Conservation (phyloP, 2,888 invertebrate genomes). For the Eulithis testata region DNA sequence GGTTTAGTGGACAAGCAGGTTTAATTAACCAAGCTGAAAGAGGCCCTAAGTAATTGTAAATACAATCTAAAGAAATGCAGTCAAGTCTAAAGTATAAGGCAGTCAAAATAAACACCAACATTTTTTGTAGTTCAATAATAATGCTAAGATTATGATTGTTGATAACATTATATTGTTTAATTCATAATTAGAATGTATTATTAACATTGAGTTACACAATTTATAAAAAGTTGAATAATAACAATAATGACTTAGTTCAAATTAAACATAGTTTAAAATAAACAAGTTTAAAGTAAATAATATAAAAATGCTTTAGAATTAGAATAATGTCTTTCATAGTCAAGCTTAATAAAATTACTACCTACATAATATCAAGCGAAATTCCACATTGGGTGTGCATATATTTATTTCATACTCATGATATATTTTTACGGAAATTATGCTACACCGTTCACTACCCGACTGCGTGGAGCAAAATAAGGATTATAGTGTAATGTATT, state of each 20-base stretch:
- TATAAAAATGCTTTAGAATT: conserved; percentile 27
- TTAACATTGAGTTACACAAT: neutral
- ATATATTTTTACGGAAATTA: no score
- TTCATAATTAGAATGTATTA: conserved; percentile 7
- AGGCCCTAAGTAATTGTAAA: conserved; percentile 16
- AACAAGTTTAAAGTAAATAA: conserved; percentile 26
- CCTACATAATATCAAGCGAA: neutral
- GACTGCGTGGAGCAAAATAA: no score
- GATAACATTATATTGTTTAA: neutral
- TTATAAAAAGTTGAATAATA: conserved; percentile 11
- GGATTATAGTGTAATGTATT: no score
- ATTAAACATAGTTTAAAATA: conserved; percentile 32
- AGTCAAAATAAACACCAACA: conserved; percentile 44
- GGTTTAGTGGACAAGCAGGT: no score
- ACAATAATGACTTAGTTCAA: conserved; percentile 36
- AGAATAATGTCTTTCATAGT: conserved; percentile 32
- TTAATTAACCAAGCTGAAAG: neutral
- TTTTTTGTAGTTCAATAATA: conserved; percentile 8
- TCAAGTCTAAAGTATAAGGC: conserved; percentile 48
- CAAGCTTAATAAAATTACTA: conserved; percentile 11
- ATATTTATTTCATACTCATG: no score
- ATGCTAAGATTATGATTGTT: conserved; percentile 7
- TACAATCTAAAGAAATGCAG: conserved; percentile 48
- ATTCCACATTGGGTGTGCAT: no score
- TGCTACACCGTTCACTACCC: no score